These are phyloP conservation scores for Seriola aureovittata DNA, from an alignment of 2,113 vertebrate species.

Conservation along the genomic window DNA sequence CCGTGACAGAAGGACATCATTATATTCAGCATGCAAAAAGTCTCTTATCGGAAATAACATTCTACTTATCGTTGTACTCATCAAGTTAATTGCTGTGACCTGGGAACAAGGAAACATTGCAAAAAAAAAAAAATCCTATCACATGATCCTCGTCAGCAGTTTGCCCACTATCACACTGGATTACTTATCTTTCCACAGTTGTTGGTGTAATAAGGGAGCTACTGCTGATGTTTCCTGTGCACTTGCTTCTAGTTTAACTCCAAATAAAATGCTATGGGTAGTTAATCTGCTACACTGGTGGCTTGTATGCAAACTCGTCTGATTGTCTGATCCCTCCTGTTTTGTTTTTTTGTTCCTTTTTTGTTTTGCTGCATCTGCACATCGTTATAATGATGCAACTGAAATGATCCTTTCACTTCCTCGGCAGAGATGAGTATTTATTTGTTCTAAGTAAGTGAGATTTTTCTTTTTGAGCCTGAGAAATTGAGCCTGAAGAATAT, in stretches of 20 bases:
- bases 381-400: background rate
- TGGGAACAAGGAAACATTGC: background rate
- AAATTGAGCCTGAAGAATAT: conserved; percentile 32
- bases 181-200: background rate
- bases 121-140: background rate
- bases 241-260: background rate
- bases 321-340: background rate
- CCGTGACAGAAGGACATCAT: conserved; percentile 38
- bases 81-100: conserved; percentile 8
- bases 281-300: background rate
- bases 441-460: background rate
- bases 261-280: background rate
- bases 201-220: too few relatives aligned
- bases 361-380: background rate
- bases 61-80: background rate
- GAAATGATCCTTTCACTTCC: background rate
- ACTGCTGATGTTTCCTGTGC: background rate
- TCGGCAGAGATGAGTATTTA: background rate
- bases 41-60: conserved; percentile 1
- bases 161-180: background rate
- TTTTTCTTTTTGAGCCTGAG: background rate
- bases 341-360: too few relatives aligned
- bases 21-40: conserved; percentile 25
- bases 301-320: background rate
- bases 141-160: background rate